A percentile compares a stretch with the other conserved stretches of the same genome.
phyloP scores from a whole-genome alignment of 2,888 invertebrate species.

The Empis stercorea region DNA sequence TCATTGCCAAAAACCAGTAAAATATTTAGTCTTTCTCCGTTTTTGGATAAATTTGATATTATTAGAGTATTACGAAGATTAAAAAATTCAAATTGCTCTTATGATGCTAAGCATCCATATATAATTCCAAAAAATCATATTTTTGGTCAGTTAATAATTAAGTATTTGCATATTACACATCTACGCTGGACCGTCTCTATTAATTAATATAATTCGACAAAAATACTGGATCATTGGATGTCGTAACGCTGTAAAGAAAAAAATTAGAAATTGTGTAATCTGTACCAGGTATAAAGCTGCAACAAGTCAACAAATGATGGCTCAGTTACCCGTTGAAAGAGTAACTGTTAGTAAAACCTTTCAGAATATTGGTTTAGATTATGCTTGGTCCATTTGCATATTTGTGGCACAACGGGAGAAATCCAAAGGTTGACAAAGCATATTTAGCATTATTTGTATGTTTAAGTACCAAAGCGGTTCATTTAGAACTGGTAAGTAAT shows the following conservation, averaged over 20 bases:
- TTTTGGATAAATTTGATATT: not conserved
- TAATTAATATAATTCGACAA: not conserved
- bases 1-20: not conserved
- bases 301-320: not conserved
- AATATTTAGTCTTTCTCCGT: not conserved
- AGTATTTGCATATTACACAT: not conserved
- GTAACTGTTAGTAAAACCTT: slow-evolving; percentile 3
- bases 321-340: not conserved
- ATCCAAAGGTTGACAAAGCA: slow-evolving; percentile 11
- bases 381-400: slow-evolving; percentile 9
- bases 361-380: slow-evolving; percentile 8
- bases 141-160: not conserved
- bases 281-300: not conserved
- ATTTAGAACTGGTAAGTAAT: not conserved
- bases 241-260: not conserved
- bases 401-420: slow-evolving; percentile 6
- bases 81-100: not conserved
- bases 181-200: not conserved
- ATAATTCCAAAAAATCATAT: not conserved
- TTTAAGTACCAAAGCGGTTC: not conserved
- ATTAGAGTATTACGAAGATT: not conserved
- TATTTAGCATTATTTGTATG: slow-evolving; percentile 12
- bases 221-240: not conserved
- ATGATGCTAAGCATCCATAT: not conserved
- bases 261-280: not conserved